Conservation (phyloP, 2,113 vertebrate genomes). For the Zootoca vivipara region DNA sequence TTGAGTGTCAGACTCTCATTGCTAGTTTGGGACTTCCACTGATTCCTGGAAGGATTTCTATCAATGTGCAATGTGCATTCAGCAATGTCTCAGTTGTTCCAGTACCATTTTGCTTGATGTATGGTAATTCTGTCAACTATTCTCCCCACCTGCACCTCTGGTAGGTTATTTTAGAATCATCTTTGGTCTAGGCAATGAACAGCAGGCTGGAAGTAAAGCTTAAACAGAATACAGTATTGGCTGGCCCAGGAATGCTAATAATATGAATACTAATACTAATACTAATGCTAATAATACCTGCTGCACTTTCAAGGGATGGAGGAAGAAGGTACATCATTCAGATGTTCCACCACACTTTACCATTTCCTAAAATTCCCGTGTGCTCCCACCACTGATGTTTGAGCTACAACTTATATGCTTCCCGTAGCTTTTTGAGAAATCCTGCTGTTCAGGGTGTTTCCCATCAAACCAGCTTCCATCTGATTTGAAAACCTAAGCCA, state of each 20-base stretch:
- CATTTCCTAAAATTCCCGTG: too few species aligned
- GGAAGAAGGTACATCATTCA: background rate
- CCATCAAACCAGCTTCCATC: too few species aligned
- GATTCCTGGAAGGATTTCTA: background rate
- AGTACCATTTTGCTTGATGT: background rate
- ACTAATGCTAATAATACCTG: too few species aligned
- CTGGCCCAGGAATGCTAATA: background rate
- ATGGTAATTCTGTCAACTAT: background rate
- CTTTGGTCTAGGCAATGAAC: background rate
- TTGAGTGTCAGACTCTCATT: background rate
- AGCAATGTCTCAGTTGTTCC: background rate
- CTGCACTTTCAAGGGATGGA: background rate
- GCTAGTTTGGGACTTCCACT: background rate
- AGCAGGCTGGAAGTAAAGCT: background rate
- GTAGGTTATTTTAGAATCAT: background rate
- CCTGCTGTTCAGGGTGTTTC: too few species aligned
- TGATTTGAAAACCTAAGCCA: too few species aligned
- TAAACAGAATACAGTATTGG: background rate
- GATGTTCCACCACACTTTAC: background rate
- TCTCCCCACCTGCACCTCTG: too few species aligned
- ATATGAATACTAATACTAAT: too few species aligned
- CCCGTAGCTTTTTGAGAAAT: too few species aligned
- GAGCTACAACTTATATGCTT: too few species aligned
- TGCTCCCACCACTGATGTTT: too few species aligned
- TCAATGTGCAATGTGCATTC: background rate